phyloP scores from a whole-genome alignment of 2,113 vertebrate species.

The Phrynosoma platyrhinos region DNA sequence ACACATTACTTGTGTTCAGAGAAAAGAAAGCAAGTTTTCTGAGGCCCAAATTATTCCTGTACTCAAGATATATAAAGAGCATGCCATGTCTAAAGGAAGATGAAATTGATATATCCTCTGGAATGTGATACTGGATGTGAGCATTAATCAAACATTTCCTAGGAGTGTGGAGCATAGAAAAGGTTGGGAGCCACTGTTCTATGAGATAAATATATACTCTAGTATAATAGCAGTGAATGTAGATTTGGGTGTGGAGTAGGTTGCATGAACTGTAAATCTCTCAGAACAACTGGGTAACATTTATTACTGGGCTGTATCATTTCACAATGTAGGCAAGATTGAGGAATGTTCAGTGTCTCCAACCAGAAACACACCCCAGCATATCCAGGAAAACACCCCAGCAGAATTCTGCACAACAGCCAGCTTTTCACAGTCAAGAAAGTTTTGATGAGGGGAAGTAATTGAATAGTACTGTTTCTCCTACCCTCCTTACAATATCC shows the following conservation, averaged over 20 bases:
- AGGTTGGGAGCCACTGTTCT: background rate
- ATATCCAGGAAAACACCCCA: background rate
- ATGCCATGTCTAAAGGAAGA: no score
- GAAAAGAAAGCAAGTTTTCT: no score
- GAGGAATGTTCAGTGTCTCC: background rate
- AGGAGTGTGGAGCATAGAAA: no score
- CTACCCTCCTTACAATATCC: background rate
- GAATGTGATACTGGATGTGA: no score
- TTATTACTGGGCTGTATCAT: no score
- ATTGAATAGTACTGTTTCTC: background rate
- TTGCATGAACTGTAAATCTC: background rate
- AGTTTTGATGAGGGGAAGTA: background rate
- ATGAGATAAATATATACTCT: background rate
- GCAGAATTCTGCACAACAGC: background rate
- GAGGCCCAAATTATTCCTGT: background rate
- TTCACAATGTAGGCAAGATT: background rate
- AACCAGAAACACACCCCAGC: background rate
- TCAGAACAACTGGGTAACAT: background rate
- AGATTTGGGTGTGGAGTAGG: background rate
- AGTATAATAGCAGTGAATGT: no score
- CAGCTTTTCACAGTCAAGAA: background rate
- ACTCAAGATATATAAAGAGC: no score
- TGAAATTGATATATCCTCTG: no score
- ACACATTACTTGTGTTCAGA: no score
- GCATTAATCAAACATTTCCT: no score